Conservation (phyloP, 2,113 vertebrate species). For the Campylomormyrus numenius region DNA sequence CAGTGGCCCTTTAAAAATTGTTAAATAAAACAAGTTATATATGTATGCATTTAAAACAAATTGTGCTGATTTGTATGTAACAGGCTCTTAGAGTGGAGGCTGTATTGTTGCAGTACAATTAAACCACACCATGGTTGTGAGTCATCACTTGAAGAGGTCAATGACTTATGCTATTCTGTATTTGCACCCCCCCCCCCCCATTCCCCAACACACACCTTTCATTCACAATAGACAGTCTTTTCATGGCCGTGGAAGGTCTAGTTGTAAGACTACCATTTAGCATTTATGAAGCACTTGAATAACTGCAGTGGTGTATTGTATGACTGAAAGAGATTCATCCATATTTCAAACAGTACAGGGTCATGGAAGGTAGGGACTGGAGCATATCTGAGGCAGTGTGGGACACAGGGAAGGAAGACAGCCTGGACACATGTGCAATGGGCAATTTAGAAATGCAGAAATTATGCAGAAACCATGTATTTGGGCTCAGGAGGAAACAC, state of each 20-base stretch:
- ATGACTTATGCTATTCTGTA: not conserved
- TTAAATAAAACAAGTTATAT: not conserved
- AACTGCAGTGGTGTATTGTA: not conserved
- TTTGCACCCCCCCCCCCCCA: not conserved
- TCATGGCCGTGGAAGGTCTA: not conserved
- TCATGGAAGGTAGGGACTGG: not conserved
- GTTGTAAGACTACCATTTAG: not conserved
- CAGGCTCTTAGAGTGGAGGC: not conserved
- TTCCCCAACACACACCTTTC: not conserved
- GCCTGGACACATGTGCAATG: not conserved
- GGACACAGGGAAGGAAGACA: not conserved
- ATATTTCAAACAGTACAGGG: not conserved
- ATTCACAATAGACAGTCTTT: not conserved
- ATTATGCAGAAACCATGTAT: not conserved
- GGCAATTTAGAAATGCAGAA: not conserved
- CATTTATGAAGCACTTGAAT: not conserved
- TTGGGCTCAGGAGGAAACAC: not conserved
- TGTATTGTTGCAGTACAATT: not conserved
- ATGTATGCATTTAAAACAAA: not conserved
- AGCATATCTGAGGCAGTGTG: not conserved
- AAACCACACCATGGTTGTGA: not conserved
- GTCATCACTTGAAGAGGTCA: not conserved
- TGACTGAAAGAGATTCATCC: not conserved
- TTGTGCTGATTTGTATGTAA: not conserved
- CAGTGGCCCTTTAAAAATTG: not conserved